These are phyloP conservation scores for Apotomis betuletana DNA, from an alignment of 2,888 invertebrate species.

Conservation along the genomic window DNA sequence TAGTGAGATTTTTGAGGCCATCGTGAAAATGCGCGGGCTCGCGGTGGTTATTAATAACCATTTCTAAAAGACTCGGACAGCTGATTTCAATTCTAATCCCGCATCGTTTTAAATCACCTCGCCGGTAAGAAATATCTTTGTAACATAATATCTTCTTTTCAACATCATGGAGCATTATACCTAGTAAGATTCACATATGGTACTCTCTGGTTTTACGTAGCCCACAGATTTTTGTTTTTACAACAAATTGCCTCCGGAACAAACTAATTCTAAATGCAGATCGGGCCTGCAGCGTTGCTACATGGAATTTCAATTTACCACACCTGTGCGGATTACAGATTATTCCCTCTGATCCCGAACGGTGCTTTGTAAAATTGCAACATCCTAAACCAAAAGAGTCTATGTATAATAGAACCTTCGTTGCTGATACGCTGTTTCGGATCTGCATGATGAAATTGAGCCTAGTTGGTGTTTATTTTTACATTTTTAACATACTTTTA, in stretches of 20 bases:
- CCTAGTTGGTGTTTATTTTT: neutral
- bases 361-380: slow-evolving; percentile 39
- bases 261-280: slow-evolving; percentile 41
- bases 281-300: slow-evolving; percentile 38
- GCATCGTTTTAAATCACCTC: too few species aligned
- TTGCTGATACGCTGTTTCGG: neutral
- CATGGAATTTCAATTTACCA: slow-evolving; percentile 47
- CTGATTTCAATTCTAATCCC: too few species aligned
- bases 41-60: too few species aligned
- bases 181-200: too few species aligned
- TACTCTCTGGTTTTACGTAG: neutral
- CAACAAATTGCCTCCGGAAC: slow-evolving; percentile 16
- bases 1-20: too few species aligned
- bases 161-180: too few species aligned
- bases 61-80: too few species aligned
- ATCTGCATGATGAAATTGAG: neutral
- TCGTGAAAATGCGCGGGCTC: too few species aligned
- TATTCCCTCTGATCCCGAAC: slow-evolving; percentile 39
- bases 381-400: neutral
- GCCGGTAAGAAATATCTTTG: too few species aligned
- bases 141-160: too few species aligned
- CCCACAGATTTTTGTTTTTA: slow-evolving; percentile 9
- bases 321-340: slow-evolving; percentile 44
- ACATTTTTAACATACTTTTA: neutral
- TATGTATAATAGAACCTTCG: neutral